phyloP scores from a whole-genome alignment of 2,888 invertebrate genomes.

The Parnassius smintheus region DNA sequence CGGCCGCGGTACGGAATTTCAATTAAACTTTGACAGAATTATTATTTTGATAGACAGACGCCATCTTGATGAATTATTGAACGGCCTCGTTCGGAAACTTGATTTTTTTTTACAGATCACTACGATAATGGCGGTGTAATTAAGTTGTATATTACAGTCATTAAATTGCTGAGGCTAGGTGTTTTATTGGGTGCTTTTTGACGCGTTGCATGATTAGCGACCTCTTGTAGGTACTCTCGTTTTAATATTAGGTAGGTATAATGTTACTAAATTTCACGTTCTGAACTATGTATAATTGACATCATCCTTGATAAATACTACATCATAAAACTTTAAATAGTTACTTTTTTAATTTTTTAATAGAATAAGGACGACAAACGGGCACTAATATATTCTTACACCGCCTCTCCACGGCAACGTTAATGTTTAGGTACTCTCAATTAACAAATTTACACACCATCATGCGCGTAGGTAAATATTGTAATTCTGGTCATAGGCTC shows the following conservation, averaged over 20 bases:
- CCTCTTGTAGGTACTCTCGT: slow-evolving; percentile 8
- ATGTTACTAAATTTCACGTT: background rate
- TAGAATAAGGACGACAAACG: no score
- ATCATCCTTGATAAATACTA: no score
- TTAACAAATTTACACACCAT: no score
- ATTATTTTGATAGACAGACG: slow-evolving; percentile 74
- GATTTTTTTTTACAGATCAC: slow-evolving; percentile 47
- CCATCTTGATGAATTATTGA: slow-evolving; percentile 71
- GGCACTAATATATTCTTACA: no score
- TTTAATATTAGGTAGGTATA: slow-evolving; percentile 5
- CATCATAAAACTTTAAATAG: no score
- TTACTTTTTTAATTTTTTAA: no score
- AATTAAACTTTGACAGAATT: slow-evolving; percentile 79
- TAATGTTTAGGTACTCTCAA: no score
- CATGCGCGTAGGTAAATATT: no score
- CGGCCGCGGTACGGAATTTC: slow-evolving; percentile 65
- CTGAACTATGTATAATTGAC: no score
- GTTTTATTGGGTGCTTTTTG: slow-evolving; percentile 31
- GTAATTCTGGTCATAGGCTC: no score
- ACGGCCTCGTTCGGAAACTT: slow-evolving; percentile 40
- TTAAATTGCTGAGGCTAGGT: slow-evolving; percentile 19
- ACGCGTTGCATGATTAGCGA: slow-evolving; percentile 27
- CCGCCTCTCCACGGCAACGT: no score
- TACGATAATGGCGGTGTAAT: slow-evolving; percentile 39
- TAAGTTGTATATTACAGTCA: slow-evolving; percentile 33